Conservation (phyloP, 2,888 invertebrate genomes). For the Eudemis profundana region DNA sequence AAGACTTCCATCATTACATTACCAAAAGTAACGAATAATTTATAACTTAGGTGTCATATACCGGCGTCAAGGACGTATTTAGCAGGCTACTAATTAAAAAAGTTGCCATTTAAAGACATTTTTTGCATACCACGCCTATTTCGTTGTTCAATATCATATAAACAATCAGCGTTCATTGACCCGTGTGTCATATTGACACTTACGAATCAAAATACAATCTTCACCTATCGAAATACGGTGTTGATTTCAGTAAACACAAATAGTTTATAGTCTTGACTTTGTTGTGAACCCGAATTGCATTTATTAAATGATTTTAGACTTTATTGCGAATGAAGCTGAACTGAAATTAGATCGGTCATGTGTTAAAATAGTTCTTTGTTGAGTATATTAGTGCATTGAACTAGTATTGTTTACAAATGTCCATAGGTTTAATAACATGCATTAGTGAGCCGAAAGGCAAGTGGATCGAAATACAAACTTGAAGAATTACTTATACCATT, state of each 20-base stretch:
- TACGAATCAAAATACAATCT: slow-evolving; percentile 1
- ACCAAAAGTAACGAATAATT: not conserved
- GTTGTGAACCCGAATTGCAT: slow-evolving; percentile 26
- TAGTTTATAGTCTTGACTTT: slow-evolving; percentile 21
- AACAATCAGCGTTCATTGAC: slow-evolving; percentile 41
- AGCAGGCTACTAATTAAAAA: not conserved
- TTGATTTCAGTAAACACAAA: slow-evolving; percentile 2
- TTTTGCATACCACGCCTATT: slow-evolving; percentile 37
- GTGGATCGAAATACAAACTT: slow-evolving; percentile 8
- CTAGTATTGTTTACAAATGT: slow-evolving; percentile 32
- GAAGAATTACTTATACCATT: too few species aligned
- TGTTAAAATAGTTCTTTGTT: slow-evolving; percentile 30
- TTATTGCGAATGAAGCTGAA: not conserved
- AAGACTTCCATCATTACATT: not conserved
- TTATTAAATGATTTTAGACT: slow-evolving; percentile 24
- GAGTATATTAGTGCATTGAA: slow-evolving; percentile 35
- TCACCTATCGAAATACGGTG: slow-evolving; percentile 13
- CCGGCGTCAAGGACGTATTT: slow-evolving; percentile 20
- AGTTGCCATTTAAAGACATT: slow-evolving; percentile 25
- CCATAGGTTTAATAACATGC: slow-evolving; percentile 6
- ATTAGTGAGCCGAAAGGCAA: not conserved
- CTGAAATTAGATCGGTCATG: not conserved
- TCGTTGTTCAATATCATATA: slow-evolving; percentile 26
- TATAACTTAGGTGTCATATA: slow-evolving; percentile 1
- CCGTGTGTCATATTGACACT: slow-evolving; percentile 24